Evolutionary conservation across 2,797 vertebrate genomes (phyloP).

Genomic region (Mastacembelus armatus): DNA sequence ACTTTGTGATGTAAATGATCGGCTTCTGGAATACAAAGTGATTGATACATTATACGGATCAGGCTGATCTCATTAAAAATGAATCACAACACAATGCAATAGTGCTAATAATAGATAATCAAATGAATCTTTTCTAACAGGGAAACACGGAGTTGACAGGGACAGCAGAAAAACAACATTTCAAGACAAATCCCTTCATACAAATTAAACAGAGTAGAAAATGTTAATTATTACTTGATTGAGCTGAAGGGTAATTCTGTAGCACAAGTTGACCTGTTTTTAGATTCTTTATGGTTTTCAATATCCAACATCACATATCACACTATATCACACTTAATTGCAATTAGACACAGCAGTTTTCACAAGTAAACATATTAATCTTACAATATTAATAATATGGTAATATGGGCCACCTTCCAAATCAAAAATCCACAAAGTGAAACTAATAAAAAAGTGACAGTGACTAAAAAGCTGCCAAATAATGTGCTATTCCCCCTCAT

Average conservation of each 20-base stretch:
- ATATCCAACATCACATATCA: too few relatives aligned
- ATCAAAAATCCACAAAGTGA: too few relatives aligned
- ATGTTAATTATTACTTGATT: conserved; percentile 1
- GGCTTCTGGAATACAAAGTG: not conserved
- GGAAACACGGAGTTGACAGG: not conserved
- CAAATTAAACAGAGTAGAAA: not conserved
- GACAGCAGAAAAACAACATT: not conserved
- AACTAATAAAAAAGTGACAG: too few relatives aligned
- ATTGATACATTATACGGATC: not conserved
- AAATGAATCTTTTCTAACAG: not conserved
- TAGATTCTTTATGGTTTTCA: too few relatives aligned
- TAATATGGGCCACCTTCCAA: too few relatives aligned
- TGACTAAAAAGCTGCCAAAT: conserved; percentile 6
- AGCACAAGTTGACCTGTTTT: too few relatives aligned
- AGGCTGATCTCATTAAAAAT: conserved; percentile 7
- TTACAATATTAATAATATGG: too few relatives aligned
- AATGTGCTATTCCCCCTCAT: conserved; percentile 12
- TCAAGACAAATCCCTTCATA: not conserved
- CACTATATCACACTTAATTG: too few relatives aligned
- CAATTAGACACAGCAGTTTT: too few relatives aligned
- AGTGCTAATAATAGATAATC: not conserved
- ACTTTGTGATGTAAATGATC: not conserved
- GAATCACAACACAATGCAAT: conserved; percentile 6
- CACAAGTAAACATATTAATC: too few relatives aligned
- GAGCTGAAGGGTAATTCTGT: not conserved